phyloP scores from a whole-genome alignment of 2,888 invertebrate genomes.

The Trichopoda pennipes region DNA sequence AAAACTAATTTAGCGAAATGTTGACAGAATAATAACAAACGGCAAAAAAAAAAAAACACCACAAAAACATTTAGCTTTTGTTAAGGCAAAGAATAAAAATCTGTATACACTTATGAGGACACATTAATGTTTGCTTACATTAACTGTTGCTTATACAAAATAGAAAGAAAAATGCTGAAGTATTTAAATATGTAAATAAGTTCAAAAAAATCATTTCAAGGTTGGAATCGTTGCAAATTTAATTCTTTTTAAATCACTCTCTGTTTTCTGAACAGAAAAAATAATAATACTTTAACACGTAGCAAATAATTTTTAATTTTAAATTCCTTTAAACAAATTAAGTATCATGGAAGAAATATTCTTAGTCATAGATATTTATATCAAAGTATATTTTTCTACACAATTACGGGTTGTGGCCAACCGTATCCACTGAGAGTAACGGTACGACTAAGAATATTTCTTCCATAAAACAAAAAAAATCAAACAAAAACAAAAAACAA shows the following conservation, averaged over 20 bases:
- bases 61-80: constrained; percentile 42
- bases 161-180: neutral
- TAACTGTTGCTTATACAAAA: constrained; percentile 1
- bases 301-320: too few relatives aligned
- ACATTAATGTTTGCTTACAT: constrained; percentile 4
- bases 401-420: too few relatives aligned
- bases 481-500: too few relatives aligned
- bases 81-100: constrained; percentile 24
- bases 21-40: constrained; percentile 68
- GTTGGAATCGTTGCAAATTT: constrained; percentile 28
- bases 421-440: too few relatives aligned
- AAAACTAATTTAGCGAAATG: constrained; percentile 69
- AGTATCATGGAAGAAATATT: too few relatives aligned
- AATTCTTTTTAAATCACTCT: neutral
- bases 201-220: constrained; percentile 46
- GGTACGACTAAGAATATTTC: too few relatives aligned
- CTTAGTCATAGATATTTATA: too few relatives aligned
- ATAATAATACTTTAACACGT: neutral
- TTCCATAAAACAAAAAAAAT: too few relatives aligned
- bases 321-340: too few relatives aligned
- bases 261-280: neutral
- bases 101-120: neutral
- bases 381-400: too few relatives aligned
- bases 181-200: constrained; percentile 41
- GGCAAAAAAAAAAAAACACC: constrained; percentile 28